Conservation (phyloP, 30 jellyfish, hydroid and myxozoan species). For the Cassiopea xamachana region DNA sequence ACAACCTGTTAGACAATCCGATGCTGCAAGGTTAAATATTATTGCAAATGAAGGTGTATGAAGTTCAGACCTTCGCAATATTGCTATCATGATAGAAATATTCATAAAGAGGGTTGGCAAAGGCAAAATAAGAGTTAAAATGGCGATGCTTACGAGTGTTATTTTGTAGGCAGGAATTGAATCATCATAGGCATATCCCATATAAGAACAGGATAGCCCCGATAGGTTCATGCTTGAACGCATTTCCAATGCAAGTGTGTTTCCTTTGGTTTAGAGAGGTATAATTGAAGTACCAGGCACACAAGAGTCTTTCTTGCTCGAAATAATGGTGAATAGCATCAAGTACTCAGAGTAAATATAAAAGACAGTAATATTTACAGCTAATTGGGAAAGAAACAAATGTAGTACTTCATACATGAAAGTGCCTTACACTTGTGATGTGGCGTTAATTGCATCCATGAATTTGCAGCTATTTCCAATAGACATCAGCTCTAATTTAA, state of each 20-base stretch:
- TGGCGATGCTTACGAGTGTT: conserved; percentile 13
- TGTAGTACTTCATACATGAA: too few relatives aligned
- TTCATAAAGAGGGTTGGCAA: conserved; percentile 45
- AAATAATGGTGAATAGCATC: too few relatives aligned
- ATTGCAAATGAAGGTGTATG: conserved; percentile 53
- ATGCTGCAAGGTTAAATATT: conserved; percentile 45
- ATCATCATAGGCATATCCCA: conserved; percentile 45
- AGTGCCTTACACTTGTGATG: too few relatives aligned
- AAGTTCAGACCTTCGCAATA: conserved; percentile 33
- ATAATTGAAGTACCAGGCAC: neutral
- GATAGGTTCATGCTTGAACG: conserved; percentile 27
- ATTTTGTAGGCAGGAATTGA: neutral
- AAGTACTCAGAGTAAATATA: too few relatives aligned
- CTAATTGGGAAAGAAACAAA: too few relatives aligned
- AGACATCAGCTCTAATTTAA: too few relatives aligned
- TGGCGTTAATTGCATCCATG: too few relatives aligned
- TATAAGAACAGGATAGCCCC: conserved; percentile 43
- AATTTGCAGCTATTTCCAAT: too few relatives aligned
- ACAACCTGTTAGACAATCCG: conserved; percentile 59
- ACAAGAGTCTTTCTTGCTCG: too few relatives aligned
- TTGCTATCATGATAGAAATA: conserved; percentile 17
- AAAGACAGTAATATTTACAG: too few relatives aligned
- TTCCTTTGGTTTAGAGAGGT: neutral
- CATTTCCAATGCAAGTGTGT: neutral
- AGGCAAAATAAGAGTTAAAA: neutral